Evolutionary conservation across 2,797 vertebrate species (phyloP).

Genomic region (Pteropus rufus): DNA sequence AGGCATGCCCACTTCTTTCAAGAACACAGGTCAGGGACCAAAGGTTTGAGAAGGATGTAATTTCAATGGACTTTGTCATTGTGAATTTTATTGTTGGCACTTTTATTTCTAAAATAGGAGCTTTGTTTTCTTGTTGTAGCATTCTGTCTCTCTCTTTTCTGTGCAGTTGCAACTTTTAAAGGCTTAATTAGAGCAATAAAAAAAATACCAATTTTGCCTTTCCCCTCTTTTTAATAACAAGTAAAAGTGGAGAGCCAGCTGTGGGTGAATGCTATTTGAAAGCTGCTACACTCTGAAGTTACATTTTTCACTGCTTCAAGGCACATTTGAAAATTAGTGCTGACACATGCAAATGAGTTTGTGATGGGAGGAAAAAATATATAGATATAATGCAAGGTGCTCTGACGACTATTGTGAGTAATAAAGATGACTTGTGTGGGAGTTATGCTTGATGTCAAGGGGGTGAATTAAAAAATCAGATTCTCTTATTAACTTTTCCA

Average conservation of each 20-base stretch:
- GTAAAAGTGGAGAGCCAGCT: conserved; percentile 65
- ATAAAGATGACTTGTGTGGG: neutral
- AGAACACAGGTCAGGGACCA: neutral
- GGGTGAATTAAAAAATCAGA: neutral
- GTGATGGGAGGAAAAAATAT: neutral
- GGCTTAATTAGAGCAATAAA: conserved; percentile 73
- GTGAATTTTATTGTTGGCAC: conserved; percentile 28
- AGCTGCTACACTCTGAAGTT: conserved; percentile 68
- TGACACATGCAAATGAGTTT: conserved; percentile 57
- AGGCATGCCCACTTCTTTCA: neutral
- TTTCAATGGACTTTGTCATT: neutral
- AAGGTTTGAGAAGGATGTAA: neutral
- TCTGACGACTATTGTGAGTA: neutral
- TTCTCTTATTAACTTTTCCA: neutral
- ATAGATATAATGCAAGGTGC: neutral
- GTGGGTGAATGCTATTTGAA: conserved; percentile 39
- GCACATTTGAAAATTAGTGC: conserved; percentile 56
- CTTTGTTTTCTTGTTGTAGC: neutral
- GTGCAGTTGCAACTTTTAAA: conserved; percentile 61
- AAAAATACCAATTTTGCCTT: conserved; percentile 63
- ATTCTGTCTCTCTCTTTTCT: conserved; percentile 9
- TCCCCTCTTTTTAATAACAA: conserved; percentile 65
- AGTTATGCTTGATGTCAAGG: neutral
- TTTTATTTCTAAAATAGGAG: conserved; percentile 31
- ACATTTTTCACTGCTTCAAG: conserved; percentile 63